Conservation (phyloP, 2,797 vertebrate species). For the Apodemus agrarius region DNA sequence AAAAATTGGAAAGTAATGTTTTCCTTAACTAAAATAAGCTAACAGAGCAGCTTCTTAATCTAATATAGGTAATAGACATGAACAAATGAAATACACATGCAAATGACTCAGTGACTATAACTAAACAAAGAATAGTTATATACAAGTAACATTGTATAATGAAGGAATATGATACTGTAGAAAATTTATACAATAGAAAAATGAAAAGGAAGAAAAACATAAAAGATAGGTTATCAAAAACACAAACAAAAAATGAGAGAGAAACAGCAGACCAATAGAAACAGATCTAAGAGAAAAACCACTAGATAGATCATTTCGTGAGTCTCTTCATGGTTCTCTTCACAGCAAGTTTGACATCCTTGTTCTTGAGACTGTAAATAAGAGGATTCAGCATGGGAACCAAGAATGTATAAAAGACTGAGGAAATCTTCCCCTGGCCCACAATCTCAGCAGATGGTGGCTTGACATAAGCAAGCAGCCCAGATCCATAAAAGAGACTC, state of each 20-base stretch:
- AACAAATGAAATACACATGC: background rate
- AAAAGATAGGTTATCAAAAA: background rate
- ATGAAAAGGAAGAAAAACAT: background rate
- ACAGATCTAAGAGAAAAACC: background rate
- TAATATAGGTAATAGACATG: background rate
- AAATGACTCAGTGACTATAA: background rate
- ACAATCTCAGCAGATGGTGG: background rate
- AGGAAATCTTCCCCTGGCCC: background rate
- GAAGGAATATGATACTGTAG: background rate
- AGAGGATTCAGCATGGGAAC: background rate
- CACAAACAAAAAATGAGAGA: background rate
- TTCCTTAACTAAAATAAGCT: background rate
- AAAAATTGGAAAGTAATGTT: too few relatives aligned
- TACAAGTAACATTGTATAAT: background rate
- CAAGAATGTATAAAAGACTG: background rate
- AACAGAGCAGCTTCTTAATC: background rate
- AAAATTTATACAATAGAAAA: background rate
- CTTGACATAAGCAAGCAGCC: slow-evolving; percentile 28
- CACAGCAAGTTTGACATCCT: slow-evolving; percentile 51
- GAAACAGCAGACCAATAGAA: background rate
- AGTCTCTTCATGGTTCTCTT: background rate
- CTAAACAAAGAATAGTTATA: background rate
- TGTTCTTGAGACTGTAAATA: slow-evolving; percentile 25
- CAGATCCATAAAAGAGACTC: slow-evolving; percentile 41
- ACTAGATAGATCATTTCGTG: background rate